Percentiles rank a stretch among this genome's conserved stretches.
Evolutionary conservation across 2,113 vertebrate genomes (phyloP).

Genomic region (Zootoca vivipara): DNA sequence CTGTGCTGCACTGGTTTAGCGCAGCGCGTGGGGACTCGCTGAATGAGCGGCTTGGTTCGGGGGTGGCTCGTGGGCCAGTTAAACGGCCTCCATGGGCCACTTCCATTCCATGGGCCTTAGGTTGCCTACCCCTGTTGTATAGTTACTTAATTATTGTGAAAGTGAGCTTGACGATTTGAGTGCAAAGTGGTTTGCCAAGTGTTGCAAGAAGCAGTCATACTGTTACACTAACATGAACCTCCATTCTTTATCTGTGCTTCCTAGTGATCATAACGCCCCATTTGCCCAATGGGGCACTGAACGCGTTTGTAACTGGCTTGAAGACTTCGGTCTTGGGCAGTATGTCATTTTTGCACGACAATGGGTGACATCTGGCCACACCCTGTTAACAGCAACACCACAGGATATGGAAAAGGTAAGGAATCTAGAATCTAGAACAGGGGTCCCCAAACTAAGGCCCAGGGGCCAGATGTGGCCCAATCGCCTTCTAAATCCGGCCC

Average conservation of each 20-base stretch:
- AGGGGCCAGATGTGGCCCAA: too few relatives aligned
- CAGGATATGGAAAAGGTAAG: constrained; percentile 97
- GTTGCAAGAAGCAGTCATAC: background rate
- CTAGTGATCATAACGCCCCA: constrained; percentile 83
- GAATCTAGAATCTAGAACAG: background rate
- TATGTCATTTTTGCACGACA: constrained; percentile 93
- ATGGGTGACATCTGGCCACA: constrained; percentile 94
- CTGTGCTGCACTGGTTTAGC: too few relatives aligned
- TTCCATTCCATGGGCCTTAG: too few relatives aligned
- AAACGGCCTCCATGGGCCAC: too few relatives aligned
- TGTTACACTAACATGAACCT: background rate
- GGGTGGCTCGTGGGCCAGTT: too few relatives aligned
- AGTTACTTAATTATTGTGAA: background rate
- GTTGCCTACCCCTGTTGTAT: too few relatives aligned
- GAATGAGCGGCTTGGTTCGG: too few relatives aligned
- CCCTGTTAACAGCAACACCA: constrained; percentile 88
- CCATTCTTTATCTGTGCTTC: constrained; percentile 43
- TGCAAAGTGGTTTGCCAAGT: background rate
- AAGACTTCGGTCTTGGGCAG: constrained; percentile 92
- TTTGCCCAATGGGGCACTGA: constrained; percentile 95
- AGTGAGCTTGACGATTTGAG: background rate
- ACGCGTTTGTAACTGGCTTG: constrained; percentile 93
- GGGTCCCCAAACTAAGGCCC: too few relatives aligned
- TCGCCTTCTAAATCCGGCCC: too few relatives aligned
- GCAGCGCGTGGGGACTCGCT: too few relatives aligned